Evolutionary conservation across 1,140 invertebrate genomes (phyloP), one percentile per base, ranked within the genome.

Genomic region (Apis florea): DNA sequence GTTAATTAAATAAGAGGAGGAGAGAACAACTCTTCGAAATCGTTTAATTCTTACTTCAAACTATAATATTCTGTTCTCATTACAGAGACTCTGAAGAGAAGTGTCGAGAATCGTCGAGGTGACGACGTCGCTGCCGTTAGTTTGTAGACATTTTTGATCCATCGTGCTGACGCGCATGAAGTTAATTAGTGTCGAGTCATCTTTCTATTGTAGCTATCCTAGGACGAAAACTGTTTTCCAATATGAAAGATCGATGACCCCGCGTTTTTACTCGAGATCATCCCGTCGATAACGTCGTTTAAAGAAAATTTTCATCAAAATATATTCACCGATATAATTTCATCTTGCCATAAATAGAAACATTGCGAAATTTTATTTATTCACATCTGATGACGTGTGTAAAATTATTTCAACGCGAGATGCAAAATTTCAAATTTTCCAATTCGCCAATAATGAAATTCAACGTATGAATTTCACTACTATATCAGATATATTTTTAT

Each of bases 141-240:
- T 26, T 53, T 26, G 79, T 66, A 51, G 79, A 81, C 79, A 71
- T 75, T 76, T 68, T 54, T 56, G 26, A 68, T 82, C 24, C 64
- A 10, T 15, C 51, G 13, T 64, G 73, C 73, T 76, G 73, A 82
- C 73, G 63, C 63, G 73, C 15, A 59, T 11, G 21, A 56, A 74
- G 61, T 82, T 82, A 82, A 82, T 82, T 82, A 82, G 19, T 40
- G 72, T 21, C 79, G 73, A 82, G 79, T 76, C 72, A 69, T 15
- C 64, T 17, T 40, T 54, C 21, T 11, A n/a, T 51, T 19, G 21
- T 5, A 56, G 17, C 15, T 19, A 11, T 26, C 17, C 9, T 4
- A 47, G 54, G 61, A 56, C 21, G 31, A 54, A 66, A 76, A 76
- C 56, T 56, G 56, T 76, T 68, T 82, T 24, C 53, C 73, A 21